A percentile compares a stretch with the other conserved stretches of the same genome.
Conservation (phyloP, 1,140 invertebrate species). For the Drosophila arizonae region DNA sequence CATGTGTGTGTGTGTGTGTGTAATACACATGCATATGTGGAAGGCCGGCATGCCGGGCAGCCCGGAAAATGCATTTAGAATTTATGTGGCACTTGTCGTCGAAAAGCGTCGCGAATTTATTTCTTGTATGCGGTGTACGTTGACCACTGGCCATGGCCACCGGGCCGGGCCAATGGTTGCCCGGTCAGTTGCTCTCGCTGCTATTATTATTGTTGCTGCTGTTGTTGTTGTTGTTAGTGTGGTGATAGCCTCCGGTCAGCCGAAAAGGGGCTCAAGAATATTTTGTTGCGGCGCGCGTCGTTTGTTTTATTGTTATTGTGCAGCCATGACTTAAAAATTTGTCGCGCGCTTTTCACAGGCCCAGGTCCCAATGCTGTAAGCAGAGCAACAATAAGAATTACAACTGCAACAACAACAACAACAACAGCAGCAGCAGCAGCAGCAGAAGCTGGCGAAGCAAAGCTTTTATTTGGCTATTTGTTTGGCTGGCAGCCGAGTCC, state of each 20-base stretch:
- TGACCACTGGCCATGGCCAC: conserved; percentile 44
- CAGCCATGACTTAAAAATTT: conserved; percentile 80
- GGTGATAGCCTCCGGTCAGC: conserved; percentile 40
- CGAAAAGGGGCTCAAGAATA: conserved; percentile 63
- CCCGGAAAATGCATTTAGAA: conserved; percentile 73
- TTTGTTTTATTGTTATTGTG: conserved; percentile 80
- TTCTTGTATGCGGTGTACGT: conserved; percentile 60
- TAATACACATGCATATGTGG: background rate
- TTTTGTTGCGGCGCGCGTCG: conserved; percentile 59
- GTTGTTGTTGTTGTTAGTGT: conserved; percentile 6
- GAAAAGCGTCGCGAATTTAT: conserved; percentile 74
- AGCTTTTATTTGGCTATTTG: conserved; percentile 77
- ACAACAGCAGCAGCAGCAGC: background rate
- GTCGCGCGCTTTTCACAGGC: conserved; percentile 58
- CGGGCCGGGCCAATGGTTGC: conserved; percentile 7
- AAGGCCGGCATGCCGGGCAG: conserved; percentile 12
- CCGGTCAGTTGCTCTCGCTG: conserved; percentile 15
- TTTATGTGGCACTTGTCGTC: conserved; percentile 79
- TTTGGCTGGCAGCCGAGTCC: conserved; percentile 38
- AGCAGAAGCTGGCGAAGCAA: conserved; percentile 41
- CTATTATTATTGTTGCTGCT: conserved; percentile 2
- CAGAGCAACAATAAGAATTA: conserved; percentile 28
- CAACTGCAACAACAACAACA: conserved; percentile 22
- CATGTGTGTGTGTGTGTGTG: background rate
- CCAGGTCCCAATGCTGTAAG: conserved; percentile 8